A percentile compares a stretch with the other conserved stretches of the same genome.
Conservation (phyloP, 2,797 vertebrate genomes). For the Catostomus latipinnis region DNA sequence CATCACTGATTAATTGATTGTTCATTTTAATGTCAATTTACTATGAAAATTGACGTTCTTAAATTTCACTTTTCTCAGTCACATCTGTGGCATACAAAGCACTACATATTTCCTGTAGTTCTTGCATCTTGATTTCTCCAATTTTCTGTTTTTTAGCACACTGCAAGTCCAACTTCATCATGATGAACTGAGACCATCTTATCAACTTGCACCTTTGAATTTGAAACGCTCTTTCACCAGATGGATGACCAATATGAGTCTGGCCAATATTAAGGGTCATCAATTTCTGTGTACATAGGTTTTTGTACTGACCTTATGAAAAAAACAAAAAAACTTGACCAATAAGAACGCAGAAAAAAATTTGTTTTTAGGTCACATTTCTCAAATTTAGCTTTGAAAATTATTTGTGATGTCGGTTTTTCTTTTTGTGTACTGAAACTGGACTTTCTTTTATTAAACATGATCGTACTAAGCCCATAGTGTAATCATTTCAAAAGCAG, state of each 20-base stretch:
- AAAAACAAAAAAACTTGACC: not conserved
- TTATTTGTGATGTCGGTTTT: not conserved
- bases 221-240: not conserved
- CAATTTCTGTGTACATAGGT: not conserved
- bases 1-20: too few relatives aligned
- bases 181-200: constrained; percentile 82
- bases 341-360: not conserved
- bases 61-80: too few relatives aligned
- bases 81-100: not conserved
- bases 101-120: too few relatives aligned
- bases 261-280: not conserved
- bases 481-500: not conserved
- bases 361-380: not conserved
- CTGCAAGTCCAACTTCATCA: constrained; percentile 98
- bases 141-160: constrained; percentile 79
- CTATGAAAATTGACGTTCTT: too few relatives aligned
- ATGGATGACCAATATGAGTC: not conserved
- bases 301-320: not conserved
- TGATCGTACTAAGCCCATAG: not conserved
- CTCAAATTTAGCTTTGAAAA: constrained; percentile 1
- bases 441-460: constrained; percentile 8
- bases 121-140: not conserved
- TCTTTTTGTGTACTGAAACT: not conserved
- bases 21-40: too few relatives aligned
- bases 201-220: not conserved